Percentiles rank a stretch among this genome's conserved stretches.
phyloP scores from a whole-genome alignment of 53 echinoderm and acorn worm species.

The Antedon mediterranea region DNA sequence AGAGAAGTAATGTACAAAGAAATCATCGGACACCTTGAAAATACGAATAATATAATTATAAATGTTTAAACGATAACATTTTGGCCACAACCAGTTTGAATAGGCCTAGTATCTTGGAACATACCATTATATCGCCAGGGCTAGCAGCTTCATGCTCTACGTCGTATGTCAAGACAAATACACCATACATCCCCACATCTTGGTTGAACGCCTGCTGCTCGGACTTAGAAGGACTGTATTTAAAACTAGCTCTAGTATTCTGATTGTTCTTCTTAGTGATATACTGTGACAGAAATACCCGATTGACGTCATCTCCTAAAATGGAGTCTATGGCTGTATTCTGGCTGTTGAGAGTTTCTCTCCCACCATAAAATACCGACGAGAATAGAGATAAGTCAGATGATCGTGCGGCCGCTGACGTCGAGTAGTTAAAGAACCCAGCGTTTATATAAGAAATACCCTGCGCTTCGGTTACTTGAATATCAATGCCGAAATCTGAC shows the following conservation, averaged over 20 bases:
- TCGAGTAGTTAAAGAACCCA: conserved; percentile 38
- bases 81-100: too few species aligned
- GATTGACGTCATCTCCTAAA: background rate
- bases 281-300: background rate
- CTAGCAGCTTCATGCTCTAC: conserved; percentile 37
- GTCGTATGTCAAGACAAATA: conserved; percentile 74
- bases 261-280: background rate
- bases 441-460: conserved; percentile 53
- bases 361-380: background rate
- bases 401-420: conserved; percentile 9
- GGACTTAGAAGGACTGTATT: conserved; percentile 23
- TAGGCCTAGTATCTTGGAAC: too few species aligned
- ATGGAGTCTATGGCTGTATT: background rate
- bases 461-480: conserved; percentile 61
- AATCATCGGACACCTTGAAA: conserved; percentile 31
- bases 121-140: conserved; percentile 71
- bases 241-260: conserved; percentile 13
- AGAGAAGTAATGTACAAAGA: conserved; percentile 85
- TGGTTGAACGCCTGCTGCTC: conserved; percentile 22
- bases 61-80: too few species aligned
- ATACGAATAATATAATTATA: too few species aligned
- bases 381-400: background rate
- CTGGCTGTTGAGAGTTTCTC: background rate
- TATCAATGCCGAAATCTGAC: conserved; percentile 39
- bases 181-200: conserved; percentile 57